Evolutionary conservation across 2,888 invertebrate species (phyloP).

Genomic region (Hesperia comma): DNA sequence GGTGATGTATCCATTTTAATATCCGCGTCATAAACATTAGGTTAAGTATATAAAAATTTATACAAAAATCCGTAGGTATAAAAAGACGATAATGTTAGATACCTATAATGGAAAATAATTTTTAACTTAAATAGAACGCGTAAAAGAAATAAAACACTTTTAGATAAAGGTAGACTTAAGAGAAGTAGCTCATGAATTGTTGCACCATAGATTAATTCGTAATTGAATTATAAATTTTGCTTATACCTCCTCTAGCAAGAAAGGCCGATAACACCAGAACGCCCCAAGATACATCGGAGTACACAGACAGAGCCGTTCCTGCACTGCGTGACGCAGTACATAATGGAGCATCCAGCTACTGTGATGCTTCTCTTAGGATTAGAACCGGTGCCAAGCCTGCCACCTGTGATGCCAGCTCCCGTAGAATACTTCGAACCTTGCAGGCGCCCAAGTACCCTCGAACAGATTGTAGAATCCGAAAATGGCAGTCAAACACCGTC

Average conservation of each 20-base stretch:
- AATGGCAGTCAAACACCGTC: constrained; percentile 76
- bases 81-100: too few relatives aligned
- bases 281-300: constrained; percentile 68
- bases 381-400: constrained; percentile 82
- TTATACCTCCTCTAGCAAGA: constrained; percentile 60
- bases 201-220: not conserved
- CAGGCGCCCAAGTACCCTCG: constrained; percentile 70
- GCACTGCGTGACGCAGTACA: constrained; percentile 85
- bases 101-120: too few relatives aligned
- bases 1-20: constrained; percentile 48
- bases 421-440: constrained; percentile 77
- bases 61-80: too few relatives aligned
- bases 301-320: constrained; percentile 87
- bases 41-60: too few relatives aligned
- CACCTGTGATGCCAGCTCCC: constrained; percentile 70
- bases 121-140: too few relatives aligned
- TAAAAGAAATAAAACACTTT: too few relatives aligned
- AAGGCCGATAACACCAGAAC: constrained; percentile 70
- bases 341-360: constrained; percentile 88
- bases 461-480: constrained; percentile 77
- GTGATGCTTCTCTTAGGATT: constrained; percentile 89
- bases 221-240: not conserved
- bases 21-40: too few relatives aligned
- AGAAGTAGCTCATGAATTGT: too few relatives aligned
- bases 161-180: too few relatives aligned